Percentiles rank a stretch among this genome's conserved stretches.
Evolutionary conservation across 2,113 vertebrate species (phyloP).

Genomic region (Polypterus senegalus): DNA sequence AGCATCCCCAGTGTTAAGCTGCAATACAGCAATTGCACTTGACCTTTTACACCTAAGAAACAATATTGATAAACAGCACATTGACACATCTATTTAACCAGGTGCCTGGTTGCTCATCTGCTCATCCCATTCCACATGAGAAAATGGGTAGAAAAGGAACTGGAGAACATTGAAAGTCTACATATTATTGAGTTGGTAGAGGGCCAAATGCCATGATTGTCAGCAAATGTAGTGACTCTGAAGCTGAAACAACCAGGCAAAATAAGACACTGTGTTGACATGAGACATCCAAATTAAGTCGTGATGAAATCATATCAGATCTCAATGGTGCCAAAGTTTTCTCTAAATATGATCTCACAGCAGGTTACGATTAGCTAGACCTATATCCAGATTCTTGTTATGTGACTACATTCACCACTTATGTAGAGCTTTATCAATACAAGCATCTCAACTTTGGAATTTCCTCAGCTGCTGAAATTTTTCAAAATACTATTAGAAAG

Average conservation of each 20-base stretch:
- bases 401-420: conserved; percentile 22
- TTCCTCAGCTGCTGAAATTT: conserved; percentile 22
- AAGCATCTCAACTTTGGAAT: conserved; percentile 18
- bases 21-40: neutral
- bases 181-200: neutral
- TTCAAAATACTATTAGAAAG: conserved; percentile 15
- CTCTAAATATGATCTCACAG: conserved; percentile 3
- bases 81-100: neutral
- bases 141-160: conserved; percentile 3
- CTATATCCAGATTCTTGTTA: conserved; percentile 17
- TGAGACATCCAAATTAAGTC: neutral
- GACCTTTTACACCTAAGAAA: neutral
- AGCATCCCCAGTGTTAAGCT: neutral
- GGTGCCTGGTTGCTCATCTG: neutral
- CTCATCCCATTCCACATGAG: conserved; percentile 1
- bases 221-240: neutral
- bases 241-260: conserved; percentile 5
- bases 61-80: neutral
- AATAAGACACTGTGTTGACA: neutral
- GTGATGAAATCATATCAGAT: conserved; percentile 4
- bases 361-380: conserved; percentile 14
- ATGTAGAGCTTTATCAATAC: conserved; percentile 10
- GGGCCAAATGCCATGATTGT: neutral
- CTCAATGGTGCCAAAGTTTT: conserved; percentile 3
- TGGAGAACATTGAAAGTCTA: neutral